Conservation (phyloP, 1,140 invertebrate species). For the Zaprionus africanus region DNA sequence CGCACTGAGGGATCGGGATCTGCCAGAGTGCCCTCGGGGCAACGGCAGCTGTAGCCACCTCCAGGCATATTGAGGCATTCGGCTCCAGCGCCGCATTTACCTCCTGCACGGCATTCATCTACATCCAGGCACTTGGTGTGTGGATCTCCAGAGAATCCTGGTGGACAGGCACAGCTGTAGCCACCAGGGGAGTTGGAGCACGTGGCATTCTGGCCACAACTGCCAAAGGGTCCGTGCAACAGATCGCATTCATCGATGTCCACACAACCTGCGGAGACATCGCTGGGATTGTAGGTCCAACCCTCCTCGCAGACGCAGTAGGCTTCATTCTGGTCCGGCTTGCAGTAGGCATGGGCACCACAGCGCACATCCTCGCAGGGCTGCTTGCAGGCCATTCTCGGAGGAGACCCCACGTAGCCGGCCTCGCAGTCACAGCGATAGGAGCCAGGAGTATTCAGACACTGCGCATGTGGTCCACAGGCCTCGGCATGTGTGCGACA, state of each 20-base stretch:
- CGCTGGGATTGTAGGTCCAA: constrained; percentile 95
- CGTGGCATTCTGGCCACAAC: constrained; percentile 93
- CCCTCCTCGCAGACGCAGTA: constrained; percentile 97
- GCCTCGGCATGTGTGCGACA: constrained; percentile 88
- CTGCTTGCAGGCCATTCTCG: constrained; percentile 92
- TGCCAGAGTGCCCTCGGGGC: constrained; percentile 91
- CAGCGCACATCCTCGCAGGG: constrained; percentile 96
- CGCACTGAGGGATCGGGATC: constrained; percentile 92
- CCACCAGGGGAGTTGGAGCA: constrained; percentile 93
- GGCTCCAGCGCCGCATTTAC: constrained; percentile 91
- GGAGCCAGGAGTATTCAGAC: constrained; percentile 92
- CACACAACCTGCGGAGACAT: constrained; percentile 94
- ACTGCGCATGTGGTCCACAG: constrained; percentile 93
- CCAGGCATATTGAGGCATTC: constrained; percentile 92
- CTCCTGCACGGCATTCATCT: constrained; percentile 90
- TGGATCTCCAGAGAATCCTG: constrained; percentile 92
- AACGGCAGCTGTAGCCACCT: constrained; percentile 91
- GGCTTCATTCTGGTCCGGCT: constrained; percentile 93
- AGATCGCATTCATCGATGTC: constrained; percentile 97
- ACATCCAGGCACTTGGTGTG: constrained; percentile 92
- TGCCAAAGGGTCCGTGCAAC: constrained; percentile 90
- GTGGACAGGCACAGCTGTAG: constrained; percentile 90
- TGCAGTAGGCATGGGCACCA: constrained; percentile 94
- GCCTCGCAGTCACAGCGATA: constrained; percentile 94
- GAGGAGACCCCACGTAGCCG: constrained; percentile 93